Conservation (phyloP, 1,140 invertebrate genomes). For the Cydia fagiglandana region DNA sequence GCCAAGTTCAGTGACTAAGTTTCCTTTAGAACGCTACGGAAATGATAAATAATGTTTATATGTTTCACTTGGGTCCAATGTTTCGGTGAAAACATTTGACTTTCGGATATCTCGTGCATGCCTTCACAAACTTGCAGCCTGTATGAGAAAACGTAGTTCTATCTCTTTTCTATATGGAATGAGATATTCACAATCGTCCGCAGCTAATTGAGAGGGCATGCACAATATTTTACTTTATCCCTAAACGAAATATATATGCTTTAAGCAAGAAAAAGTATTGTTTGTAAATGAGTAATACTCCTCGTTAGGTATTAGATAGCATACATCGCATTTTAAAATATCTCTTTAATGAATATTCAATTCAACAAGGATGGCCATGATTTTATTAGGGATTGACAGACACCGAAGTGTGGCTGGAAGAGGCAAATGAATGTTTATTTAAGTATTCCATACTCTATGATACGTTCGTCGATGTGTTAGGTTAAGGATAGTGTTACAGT, state of each 20-base stretch:
- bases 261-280: conserved; percentile 7
- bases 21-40: conserved; percentile 30
- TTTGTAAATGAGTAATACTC: conserved; percentile 24
- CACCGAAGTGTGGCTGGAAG: conserved; percentile 54
- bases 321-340: conserved; percentile 24
- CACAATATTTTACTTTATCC: background rate
- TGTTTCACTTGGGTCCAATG: conserved; percentile 23
- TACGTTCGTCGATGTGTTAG: conserved; percentile 50
- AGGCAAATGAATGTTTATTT: conserved; percentile 49
- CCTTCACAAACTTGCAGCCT: background rate
- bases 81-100: conserved; percentile 25
- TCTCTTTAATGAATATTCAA: conserved; percentile 3
- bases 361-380: conserved; percentile 16
- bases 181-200: background rate
- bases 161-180: background rate
- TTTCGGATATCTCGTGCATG: conserved; percentile 1
- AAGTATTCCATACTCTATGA: conserved; percentile 50
- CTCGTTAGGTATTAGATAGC: conserved; percentile 11
- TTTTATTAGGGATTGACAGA: conserved; percentile 47
- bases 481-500: conserved; percentile 44
- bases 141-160: background rate
- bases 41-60: conserved; percentile 10
- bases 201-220: background rate
- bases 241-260: conserved; percentile 7
- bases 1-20: conserved; percentile 11